phyloP scores from a whole-genome alignment of 2,888 invertebrate species.

The Argyra leucocephala region DNA sequence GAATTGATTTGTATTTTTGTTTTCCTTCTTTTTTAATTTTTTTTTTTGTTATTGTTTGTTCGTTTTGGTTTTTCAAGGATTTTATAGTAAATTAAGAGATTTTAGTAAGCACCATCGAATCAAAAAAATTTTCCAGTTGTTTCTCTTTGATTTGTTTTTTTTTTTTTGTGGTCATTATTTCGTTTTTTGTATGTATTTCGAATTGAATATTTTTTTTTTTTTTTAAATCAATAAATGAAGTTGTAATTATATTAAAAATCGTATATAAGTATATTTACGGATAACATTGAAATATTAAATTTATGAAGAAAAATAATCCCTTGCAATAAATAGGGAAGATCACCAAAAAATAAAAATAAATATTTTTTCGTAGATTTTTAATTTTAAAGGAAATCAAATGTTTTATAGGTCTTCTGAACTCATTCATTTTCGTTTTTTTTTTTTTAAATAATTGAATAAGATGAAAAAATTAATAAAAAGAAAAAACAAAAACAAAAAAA shows the following conservation, averaged over 20 bases:
- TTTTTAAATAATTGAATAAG: neutral
- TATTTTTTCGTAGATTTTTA: neutral
- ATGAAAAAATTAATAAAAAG: neutral
- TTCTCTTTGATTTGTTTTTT: neutral
- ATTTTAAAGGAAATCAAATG: neutral
- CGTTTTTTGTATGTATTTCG: neutral
- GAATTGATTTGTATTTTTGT: neutral
- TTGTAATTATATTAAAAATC: constrained; percentile 2
- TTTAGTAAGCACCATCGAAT: neutral
- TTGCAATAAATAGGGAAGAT: neutral
- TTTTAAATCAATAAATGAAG: neutral
- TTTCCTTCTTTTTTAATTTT: neutral
- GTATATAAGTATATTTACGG: too few relatives aligned
- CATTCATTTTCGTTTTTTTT: neutral
- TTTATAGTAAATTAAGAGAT: neutral
- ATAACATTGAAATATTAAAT: neutral
- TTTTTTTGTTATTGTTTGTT: neutral
- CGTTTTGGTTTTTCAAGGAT: neutral
- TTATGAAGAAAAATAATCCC: neutral
- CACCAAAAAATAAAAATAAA: too few relatives aligned
- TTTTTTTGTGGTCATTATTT: neutral
- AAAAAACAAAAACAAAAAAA: neutral
- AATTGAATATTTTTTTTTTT: neutral
- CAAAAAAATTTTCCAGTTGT: neutral
- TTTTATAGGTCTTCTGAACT: neutral